Evolutionary conservation across 1,140 invertebrate species (phyloP).

Genomic region (Panulirus ornatus): DNA sequence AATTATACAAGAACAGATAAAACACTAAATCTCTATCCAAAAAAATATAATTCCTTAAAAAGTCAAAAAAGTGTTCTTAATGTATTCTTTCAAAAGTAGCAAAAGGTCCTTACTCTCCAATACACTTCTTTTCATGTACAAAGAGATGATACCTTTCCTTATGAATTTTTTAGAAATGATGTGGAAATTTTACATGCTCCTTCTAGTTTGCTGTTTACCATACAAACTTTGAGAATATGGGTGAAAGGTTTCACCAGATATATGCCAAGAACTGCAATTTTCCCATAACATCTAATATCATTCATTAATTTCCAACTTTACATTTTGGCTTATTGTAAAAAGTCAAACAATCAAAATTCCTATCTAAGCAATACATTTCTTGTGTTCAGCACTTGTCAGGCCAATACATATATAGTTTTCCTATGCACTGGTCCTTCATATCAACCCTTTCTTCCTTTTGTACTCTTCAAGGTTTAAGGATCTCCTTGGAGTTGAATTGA

Average conservation of each 20-base stretch:
- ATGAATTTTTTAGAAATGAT: not conserved
- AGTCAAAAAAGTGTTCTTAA: not conserved
- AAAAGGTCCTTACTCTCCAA: not conserved
- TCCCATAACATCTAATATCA: not conserved
- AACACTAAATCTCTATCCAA: not conserved
- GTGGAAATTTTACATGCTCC: not conserved
- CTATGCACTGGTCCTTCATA: conserved; percentile 82
- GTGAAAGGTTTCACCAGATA: not conserved
- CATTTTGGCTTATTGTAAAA: not conserved
- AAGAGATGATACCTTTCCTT: not conserved
- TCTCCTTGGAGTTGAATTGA: conserved; percentile 89
- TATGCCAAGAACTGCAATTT: not conserved
- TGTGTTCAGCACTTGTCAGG: not conserved
- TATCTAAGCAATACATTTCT: not conserved
- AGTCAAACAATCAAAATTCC: not conserved
- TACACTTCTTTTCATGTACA: not conserved
- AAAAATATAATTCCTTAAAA: not conserved
- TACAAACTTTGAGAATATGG: too few relatives aligned
- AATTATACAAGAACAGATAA: not conserved
- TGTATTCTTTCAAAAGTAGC: not conserved
- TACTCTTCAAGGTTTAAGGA: conserved; percentile 98
- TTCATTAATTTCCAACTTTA: not conserved
- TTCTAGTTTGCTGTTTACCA: too few relatives aligned
- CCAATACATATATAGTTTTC: not conserved
- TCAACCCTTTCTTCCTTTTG: conserved; percentile 96